phyloP scores from a whole-genome alignment of 2,113 vertebrate genomes.

The Sula dactylatra region DNA sequence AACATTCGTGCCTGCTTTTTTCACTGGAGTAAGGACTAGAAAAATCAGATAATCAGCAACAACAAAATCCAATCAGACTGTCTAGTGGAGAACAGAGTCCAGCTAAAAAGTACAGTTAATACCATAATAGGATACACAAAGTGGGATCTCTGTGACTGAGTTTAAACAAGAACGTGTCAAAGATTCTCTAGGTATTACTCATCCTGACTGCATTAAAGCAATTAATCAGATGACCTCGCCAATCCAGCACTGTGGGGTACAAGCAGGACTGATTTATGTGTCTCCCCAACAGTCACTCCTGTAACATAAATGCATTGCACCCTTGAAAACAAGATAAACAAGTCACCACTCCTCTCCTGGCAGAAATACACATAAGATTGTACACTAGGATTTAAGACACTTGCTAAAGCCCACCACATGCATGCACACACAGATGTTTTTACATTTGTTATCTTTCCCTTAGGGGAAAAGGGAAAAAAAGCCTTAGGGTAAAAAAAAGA shows the following conservation, averaged over 20 bases:
- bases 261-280: neutral
- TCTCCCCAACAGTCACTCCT: neutral
- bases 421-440: neutral
- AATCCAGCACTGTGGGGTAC: neutral
- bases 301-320: neutral
- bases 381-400: neutral
- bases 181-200: neutral
- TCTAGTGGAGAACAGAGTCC: neutral
- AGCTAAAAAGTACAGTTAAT: neutral
- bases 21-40: neutral
- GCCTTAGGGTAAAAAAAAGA: neutral
- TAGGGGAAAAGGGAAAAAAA: too few species aligned
- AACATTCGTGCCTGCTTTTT: neutral
- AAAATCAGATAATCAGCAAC: neutral
- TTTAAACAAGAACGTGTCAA: neutral
- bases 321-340: neutral
- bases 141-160: fast-evolving
- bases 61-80: neutral
- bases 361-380: neutral
- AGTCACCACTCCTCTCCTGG: neutral
- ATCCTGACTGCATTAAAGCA: neutral
- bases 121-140: neutral
- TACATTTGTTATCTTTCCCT: neutral
- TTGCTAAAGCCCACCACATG: neutral
- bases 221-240: neutral